Evolutionary conservation across 2,113 vertebrate genomes (phyloP).

Genomic region (Acrocephalus kingi): DNA sequence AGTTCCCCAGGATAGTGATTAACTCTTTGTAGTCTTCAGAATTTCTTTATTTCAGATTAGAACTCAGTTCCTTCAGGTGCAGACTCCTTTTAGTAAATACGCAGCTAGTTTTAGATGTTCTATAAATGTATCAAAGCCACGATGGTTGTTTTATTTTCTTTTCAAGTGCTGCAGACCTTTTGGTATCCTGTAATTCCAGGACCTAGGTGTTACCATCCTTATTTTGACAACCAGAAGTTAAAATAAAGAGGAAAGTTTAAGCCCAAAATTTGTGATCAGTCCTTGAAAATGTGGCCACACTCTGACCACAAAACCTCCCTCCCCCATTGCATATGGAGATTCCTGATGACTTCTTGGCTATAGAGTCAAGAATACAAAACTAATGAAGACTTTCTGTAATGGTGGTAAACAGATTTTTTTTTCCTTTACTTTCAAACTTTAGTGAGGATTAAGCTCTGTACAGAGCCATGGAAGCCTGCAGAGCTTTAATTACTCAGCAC

Average conservation of each 20-base stretch:
- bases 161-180: neutral
- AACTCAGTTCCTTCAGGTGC: neutral
- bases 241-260: neutral
- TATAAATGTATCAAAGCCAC: neutral
- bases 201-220: neutral
- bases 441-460: neutral
- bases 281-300: neutral
- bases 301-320: neutral
- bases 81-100: neutral
- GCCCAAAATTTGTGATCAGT: fast-evolving
- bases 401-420: neutral
- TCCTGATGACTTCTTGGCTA: neutral
- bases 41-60: neutral
- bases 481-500: conserved; percentile 38
- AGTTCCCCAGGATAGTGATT: neutral
- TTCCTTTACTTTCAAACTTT: neutral
- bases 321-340: neutral
- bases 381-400: neutral
- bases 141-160: neutral
- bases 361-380: neutral
- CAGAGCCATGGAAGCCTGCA: neutral
- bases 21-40: neutral
- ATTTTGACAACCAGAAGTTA: neutral
- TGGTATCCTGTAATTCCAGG: neutral
- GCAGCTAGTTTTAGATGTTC: neutral